Percentiles rank a stretch among this genome's conserved stretches.
phyloP scores from a whole-genome alignment of 2,797 vertebrate species.

The Malurus splendens region DNA sequence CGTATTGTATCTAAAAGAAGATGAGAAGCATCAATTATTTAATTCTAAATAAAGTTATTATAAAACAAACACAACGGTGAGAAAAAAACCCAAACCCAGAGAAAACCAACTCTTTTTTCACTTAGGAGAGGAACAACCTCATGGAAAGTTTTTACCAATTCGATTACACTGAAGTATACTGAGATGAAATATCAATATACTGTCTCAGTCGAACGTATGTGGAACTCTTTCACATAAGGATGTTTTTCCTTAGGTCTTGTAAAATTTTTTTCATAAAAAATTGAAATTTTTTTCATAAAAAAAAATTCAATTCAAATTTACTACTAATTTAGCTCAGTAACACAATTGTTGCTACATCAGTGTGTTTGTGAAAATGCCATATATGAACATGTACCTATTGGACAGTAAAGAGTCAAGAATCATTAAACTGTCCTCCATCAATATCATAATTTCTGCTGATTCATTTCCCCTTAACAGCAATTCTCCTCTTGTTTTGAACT shows the following conservation, averaged over 20 bases:
- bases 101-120: neutral
- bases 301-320: neutral
- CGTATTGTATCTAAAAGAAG: conserved; percentile 66
- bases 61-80: neutral
- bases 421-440: conserved; percentile 80
- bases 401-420: conserved; percentile 71
- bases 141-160: neutral
- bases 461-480: conserved; percentile 71
- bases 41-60: neutral
- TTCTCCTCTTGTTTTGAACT: conserved; percentile 73
- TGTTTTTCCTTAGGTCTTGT: neutral
- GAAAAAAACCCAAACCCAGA: rapidly evolving
- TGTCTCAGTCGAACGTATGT: neutral
- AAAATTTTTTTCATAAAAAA: neutral
- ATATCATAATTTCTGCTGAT: conserved; percentile 66
- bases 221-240: neutral
- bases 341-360: neutral
- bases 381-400: conserved; percentile 66
- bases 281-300: neutral
- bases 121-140: neutral
- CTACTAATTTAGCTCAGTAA: neutral
- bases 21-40: neutral
- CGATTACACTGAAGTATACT: neutral
- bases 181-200: neutral
- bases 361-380: neutral